These are phyloP conservation scores for Dicyrtoma fusca DNA, from an alignment of 2,888 invertebrate species.

Conservation along the genomic window DNA sequence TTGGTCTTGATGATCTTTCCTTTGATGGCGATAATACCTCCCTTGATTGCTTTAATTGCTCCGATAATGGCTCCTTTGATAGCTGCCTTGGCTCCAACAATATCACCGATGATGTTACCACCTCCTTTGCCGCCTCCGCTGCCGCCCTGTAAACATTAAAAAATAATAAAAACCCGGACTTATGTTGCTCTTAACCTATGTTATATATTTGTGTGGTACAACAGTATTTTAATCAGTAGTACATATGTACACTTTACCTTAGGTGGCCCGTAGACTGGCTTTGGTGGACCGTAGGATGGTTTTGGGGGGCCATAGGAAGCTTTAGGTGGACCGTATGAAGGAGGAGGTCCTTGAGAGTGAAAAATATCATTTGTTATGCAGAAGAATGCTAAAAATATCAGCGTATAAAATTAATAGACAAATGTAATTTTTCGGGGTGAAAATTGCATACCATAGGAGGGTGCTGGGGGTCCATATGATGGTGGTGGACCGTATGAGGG, in stretches of 20 bases:
- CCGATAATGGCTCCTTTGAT: conserved; percentile 73
- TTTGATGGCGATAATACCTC: conserved; percentile 83
- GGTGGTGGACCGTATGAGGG: conserved; percentile 18
- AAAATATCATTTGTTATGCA: too few relatives aligned
- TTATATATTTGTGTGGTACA: too few relatives aligned
- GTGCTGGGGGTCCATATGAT: conserved; percentile 40
- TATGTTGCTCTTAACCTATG: too few relatives aligned
- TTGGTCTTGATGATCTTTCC: conserved; percentile 85
- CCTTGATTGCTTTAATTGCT: conserved; percentile 85
- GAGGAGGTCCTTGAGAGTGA: too few relatives aligned
- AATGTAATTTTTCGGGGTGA: too few relatives aligned
- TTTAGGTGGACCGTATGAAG: conserved; percentile 47
- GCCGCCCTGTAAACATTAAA: conserved; percentile 4
- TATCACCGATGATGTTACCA: conserved; percentile 52
- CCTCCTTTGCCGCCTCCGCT: conserved; percentile 38
- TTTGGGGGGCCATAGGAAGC: conserved; percentile 43
- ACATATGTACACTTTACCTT: conserved; percentile 18
- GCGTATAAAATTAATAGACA: too few relatives aligned
- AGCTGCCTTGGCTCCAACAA: conserved; percentile 54
- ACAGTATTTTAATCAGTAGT: too few relatives aligned
- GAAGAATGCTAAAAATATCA: too few relatives aligned
- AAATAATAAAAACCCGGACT: not conserved
- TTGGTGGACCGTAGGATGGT: conserved; percentile 33
- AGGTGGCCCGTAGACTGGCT: conserved; percentile 28
- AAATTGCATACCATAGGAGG: conserved; percentile 28